Evolutionary conservation across 2,888 invertebrate genomes (phyloP), one percentile per base, ranked within the genome.

Genomic region (Stenodema calcarata): DNA sequence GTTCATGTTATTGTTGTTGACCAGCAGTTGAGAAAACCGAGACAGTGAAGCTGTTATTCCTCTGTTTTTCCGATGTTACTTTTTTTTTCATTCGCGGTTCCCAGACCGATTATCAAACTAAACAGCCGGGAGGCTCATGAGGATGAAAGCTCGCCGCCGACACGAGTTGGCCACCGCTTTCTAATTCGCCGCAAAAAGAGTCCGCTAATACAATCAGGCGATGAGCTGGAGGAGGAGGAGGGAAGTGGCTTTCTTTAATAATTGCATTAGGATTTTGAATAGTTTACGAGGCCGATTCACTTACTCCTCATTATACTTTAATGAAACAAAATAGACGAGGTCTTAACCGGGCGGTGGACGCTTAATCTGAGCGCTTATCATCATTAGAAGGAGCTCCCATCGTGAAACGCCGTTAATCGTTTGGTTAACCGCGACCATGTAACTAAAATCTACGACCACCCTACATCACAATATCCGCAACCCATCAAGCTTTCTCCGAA

Each of bases 81-180:
- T 30, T 23, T 1, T 73, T 75, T 75, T 35, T 41, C n/a, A n/a
- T 75, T 18, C 41, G n/a, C n/a, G 16, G 30, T 75, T 75, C 73
- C 73, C 73, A 75, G 73, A 75, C 73, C 73, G 73, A 75, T 75
- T 75, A 75, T 14, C 35, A 75, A 75, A 75, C 18, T 73, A 73
- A 73, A 73, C 73, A 73, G 14, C 73, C 54, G 54, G 18, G 54
- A n/a, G 27, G 54, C 62, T 1, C 18, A 62, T 7, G 23, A 6
- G 62, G 62, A 62, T 62, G 62, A 62, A 62, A 62, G 23, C 62
- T 62, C 62, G 62, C 62, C 62, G 62, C 62, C 62, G 62, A 23
- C 62, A 18, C 18, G 62, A 62, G 62, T 35, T 35, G 35, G 4
- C 27, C 18, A 62, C 23, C 62, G 62, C 62, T 62, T 62, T 62